phyloP scores from a whole-genome alignment of 2,797 vertebrate species.

The Darevskia mixta region DNA sequence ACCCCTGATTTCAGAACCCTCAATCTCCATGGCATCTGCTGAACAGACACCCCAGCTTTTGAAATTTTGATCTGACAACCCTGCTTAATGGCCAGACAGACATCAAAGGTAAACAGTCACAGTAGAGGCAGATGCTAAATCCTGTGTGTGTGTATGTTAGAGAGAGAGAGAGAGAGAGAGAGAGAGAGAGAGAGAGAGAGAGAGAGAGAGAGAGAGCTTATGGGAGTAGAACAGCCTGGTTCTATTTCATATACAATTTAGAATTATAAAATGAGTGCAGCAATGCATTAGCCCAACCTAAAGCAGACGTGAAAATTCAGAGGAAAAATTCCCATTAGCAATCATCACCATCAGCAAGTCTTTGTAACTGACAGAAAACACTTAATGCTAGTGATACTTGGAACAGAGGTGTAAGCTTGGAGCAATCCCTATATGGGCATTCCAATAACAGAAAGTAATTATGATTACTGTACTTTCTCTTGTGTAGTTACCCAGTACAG shows the following conservation, averaged over 20 bases:
- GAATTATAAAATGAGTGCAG: constrained; percentile 22
- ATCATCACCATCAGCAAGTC: not conserved
- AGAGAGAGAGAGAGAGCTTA: not conserved
- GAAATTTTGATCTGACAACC: not conserved
- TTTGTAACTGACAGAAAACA: not conserved
- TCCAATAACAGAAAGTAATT: not conserved
- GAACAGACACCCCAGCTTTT: not conserved
- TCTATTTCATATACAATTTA: constrained; percentile 17
- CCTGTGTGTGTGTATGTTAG: not conserved
- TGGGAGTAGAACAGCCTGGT: not conserved
- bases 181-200: not conserved
- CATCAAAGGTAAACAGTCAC: not conserved
- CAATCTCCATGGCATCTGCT: not conserved
- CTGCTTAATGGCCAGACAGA: constrained; percentile 3
- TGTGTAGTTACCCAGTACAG: constrained; percentile 54
- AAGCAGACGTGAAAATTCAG: not conserved
- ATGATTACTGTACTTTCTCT: not conserved
- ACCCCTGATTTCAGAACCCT: not conserved
- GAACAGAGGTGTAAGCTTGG: not conserved
- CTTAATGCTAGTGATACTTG: not conserved
- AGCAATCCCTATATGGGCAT: not conserved
- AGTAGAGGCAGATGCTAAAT: constrained; percentile 31
- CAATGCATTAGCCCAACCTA: constrained; percentile 31
- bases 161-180: too few species aligned
- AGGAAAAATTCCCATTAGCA: not conserved